Evolutionary conservation across 1,140 invertebrate genomes (phyloP).

Genomic region (Periplaneta americana): DNA sequence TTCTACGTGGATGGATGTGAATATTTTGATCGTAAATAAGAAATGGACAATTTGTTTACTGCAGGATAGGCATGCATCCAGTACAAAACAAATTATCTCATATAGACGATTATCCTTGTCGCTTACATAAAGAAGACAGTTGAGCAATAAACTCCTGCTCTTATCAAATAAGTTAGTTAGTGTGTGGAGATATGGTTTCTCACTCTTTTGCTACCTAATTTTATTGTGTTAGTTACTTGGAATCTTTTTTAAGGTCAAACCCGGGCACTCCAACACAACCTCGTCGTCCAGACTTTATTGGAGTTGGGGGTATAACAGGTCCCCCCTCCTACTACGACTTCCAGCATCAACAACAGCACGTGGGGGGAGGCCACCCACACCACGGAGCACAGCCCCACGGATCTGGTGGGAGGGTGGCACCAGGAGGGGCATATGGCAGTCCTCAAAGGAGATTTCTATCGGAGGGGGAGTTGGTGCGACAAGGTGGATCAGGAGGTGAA

Average conservation of each 20-base stretch:
- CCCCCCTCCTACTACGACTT: slow-evolving; percentile 30
- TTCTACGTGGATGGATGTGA: no score
- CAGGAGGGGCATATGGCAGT: slow-evolving; percentile 44
- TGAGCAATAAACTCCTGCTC: not conserved
- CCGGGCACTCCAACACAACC: slow-evolving; percentile 83
- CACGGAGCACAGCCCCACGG: slow-evolving; percentile 31
- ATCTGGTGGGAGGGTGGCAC: slow-evolving; percentile 16
- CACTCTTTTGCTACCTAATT: not conserved
- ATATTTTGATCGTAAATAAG: no score
- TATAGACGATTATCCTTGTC: no score
- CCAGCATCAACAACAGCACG: slow-evolving; percentile 36
- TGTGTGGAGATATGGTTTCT: not conserved
- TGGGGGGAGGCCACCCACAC: slow-evolving; percentile 28
- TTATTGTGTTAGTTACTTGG: not conserved
- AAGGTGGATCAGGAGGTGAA: slow-evolving; percentile 42
- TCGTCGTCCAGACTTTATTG: slow-evolving; percentile 77
- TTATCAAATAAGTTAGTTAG: not conserved
- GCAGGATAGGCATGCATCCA: no score
- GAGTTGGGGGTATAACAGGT: slow-evolving; percentile 46
- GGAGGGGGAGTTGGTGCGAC: slow-evolving; percentile 76
- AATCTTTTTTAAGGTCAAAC: slow-evolving; percentile 63
- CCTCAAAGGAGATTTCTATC: slow-evolving; percentile 80
- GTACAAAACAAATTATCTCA: no score
- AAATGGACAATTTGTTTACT: no score
- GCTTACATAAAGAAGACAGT: not conserved